Evolutionary conservation across 1,140 invertebrate species (phyloP).

Genomic region (Cyclina sinensis): DNA sequence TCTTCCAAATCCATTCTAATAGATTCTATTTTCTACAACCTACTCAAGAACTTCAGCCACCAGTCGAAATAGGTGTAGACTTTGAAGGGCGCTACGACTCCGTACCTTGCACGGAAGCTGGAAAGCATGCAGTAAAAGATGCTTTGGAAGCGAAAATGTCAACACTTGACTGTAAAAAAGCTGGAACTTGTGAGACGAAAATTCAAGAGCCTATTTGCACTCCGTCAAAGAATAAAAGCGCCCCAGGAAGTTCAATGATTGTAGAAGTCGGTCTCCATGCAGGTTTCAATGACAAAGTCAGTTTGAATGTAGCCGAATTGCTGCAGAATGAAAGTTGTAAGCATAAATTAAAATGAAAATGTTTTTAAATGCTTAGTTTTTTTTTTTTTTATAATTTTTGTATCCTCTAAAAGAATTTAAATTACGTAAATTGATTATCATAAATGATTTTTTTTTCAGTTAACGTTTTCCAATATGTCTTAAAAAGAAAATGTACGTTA

Average conservation of each 20-base stretch:
- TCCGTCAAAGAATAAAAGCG: not conserved
- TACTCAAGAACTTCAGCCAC: constrained; percentile 25
- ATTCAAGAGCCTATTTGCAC: not conserved
- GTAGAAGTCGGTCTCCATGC: not conserved
- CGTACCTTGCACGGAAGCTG: not conserved
- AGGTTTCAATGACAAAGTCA: not conserved
- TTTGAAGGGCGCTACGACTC: constrained; percentile 24
- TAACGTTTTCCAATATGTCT: no score
- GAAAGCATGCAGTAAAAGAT: not conserved
- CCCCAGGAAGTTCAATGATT: not conserved
- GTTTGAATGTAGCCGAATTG: constrained; percentile 11
- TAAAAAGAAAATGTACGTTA: no score
- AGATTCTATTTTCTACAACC: no score
- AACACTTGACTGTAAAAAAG: not conserved
- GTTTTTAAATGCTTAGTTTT: no score
- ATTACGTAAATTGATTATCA: no score
- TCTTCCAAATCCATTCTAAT: no score
- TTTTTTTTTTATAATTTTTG: no score
- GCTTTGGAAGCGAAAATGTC: constrained; percentile 11
- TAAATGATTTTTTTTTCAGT: no score
- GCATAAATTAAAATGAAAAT: no score
- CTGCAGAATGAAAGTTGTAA: constrained; percentile 12
- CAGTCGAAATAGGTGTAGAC: not conserved
- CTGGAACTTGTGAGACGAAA: not conserved
- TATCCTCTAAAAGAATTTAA: no score